These are phyloP conservation scores for Ciona savignyi DNA, from an alignment of 23 tunicate genomes.

Conservation along the genomic window DNA sequence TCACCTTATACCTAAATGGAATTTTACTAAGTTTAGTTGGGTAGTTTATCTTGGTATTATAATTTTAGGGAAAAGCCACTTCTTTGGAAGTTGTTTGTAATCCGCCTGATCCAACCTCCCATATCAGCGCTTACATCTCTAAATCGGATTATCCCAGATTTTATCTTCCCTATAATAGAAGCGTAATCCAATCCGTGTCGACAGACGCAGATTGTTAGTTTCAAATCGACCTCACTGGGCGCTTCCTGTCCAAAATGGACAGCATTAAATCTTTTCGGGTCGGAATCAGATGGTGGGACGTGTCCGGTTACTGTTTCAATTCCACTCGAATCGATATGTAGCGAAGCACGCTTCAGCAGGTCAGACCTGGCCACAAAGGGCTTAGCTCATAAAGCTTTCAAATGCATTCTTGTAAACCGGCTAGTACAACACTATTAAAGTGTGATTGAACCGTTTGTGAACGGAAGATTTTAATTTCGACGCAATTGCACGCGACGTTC, in stretches of 20 bases:
- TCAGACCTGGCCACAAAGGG: no score
- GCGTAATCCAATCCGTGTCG: neutral
- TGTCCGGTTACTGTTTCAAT: neutral
- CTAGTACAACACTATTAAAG: no score
- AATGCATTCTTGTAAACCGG: no score
- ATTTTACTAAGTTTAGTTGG: no score
- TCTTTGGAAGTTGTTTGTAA: neutral
- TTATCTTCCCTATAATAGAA: no score
- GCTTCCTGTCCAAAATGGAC: neutral
- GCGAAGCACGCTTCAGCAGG: neutral
- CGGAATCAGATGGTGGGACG: neutral
- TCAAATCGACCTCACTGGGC: neutral
- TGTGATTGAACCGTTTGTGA: no score
- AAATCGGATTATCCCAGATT: neutral
- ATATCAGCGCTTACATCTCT: neutral
- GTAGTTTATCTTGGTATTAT: no score
- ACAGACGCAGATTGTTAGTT: neutral
- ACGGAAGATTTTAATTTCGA: no score
- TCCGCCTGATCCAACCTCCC: neutral
- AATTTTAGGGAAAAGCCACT: no score
- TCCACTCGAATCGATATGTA: neutral
- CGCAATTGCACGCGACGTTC: no score
- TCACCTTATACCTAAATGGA: no score
- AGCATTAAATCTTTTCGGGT: neutral
- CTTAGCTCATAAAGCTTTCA: no score